Evolutionary conservation across 2,113 vertebrate genomes (phyloP), one percentile per base, ranked within the genome.

Genomic region (Sebastes fasciatus): DNA sequence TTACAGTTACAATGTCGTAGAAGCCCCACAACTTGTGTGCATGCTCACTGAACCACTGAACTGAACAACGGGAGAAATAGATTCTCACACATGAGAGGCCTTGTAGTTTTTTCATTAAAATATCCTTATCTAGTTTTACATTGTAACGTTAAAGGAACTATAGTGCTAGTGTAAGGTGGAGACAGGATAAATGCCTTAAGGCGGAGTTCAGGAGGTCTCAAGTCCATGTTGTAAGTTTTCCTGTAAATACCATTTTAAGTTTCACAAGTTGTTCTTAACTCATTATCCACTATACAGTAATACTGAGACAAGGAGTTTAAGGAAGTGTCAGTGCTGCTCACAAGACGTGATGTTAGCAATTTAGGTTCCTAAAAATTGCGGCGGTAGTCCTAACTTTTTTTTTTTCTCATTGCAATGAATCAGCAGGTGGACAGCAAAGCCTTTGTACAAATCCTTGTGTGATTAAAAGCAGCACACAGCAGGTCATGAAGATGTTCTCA

Each of bases 401-500:
- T 10, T 48, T 14, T 5, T 10, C 13, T 58, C 42, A 4, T 1
- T 5, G 51, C 14, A 17, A 9, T 48, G 63, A 52, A 13, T 40
- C 34, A 6, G 8, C 68, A 61, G 52, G 67, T 26, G 54, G 42
- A 51, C 55, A 3, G 26, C 8, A n/a, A 60, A 58, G 55, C 1
- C 8, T 26, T 10, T n/a, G 19, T 74, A 19, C 58, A 58, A 73
- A 73, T 52, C 54, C 49, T 7, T 6, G 52, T 51, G 42, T 52
- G 55, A 77, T 77, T 48, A 60, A 23, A 40, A 48, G 8, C 45
- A 62, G 10, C 17, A 45, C 26, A 13, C 68, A 73, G 48, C 48
- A 57, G 42, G 70, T 73, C 48, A 55, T 21, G 26, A 65, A 74
- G 43, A 40, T 19, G 57, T 40, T 77, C 62, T 69, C 55, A 26